A percentile compares a stretch with the other conserved stretches of the same genome.
Evolutionary conservation across 2,888 invertebrate species (phyloP).

Genomic region (Lasioglossum figueresi): DNA sequence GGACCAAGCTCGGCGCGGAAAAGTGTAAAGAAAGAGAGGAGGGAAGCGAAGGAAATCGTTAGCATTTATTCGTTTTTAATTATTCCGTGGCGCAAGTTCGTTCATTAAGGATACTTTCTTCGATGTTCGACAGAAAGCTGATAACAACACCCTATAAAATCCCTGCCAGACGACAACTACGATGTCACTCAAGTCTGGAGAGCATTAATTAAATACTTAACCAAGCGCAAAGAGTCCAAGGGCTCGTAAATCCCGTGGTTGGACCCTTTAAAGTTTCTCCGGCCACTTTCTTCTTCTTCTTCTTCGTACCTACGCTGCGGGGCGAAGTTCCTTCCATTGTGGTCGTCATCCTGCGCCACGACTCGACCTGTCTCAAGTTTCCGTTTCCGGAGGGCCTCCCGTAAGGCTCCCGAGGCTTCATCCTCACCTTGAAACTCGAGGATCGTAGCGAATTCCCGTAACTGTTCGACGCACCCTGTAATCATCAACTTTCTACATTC

Average conservation of each 20-base stretch:
- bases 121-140: conserved; percentile 9
- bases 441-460: conserved; percentile 65
- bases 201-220: conserved; percentile 62
- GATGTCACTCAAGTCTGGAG: conserved; percentile 31
- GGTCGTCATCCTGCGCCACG: conserved; percentile 31
- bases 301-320: conserved; percentile 1
- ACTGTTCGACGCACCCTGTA: conserved; percentile 17
- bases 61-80: conserved; percentile 44
- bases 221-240: conserved; percentile 36
- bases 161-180: conserved; percentile 3
- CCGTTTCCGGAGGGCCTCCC: conserved; percentile 63
- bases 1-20: neutral
- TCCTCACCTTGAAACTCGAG: conserved; percentile 68
- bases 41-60: neutral
- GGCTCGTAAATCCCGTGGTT: conserved; percentile 51
- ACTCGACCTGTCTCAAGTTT: conserved; percentile 65
- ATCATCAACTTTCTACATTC: neutral
- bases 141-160: conserved; percentile 42
- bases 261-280: conserved; percentile 43
- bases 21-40: neutral
- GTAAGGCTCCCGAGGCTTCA: conserved; percentile 62
- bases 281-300: neutral
- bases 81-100: conserved; percentile 23
- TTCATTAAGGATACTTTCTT: conserved; percentile 44
- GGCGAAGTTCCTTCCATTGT: conserved; percentile 47